phyloP scores from a whole-genome alignment of 2,888 invertebrate genomes.

The Invenusta paracnida region DNA sequence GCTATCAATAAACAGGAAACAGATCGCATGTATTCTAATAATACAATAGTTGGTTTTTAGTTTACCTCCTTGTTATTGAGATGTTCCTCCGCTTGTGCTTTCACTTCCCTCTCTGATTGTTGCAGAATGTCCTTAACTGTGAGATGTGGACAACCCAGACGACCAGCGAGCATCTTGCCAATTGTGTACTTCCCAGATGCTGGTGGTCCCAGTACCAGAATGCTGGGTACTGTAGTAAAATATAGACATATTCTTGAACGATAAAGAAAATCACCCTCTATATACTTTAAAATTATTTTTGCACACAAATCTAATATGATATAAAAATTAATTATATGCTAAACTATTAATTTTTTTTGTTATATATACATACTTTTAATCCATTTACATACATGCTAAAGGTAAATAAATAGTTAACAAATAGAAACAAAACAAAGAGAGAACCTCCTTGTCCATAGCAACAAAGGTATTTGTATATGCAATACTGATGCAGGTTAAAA shows the following conservation, averaged over 20 bases:
- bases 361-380: background rate
- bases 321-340: background rate
- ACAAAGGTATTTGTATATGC: too few species aligned
- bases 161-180: slow-evolving; percentile 54
- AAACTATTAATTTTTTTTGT: background rate
- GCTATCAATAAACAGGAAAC: background rate
- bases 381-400: too few species aligned
- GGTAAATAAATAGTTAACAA: too few species aligned
- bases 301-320: background rate
- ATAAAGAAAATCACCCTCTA: background rate
- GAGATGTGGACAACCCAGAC: slow-evolving; percentile 54
- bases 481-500: too few species aligned
- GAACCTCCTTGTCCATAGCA: too few species aligned
- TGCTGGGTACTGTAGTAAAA: slow-evolving; percentile 54
- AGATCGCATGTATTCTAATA: too few species aligned
- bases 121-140: slow-evolving; percentile 53
- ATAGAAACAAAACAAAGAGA: too few species aligned
- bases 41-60: background rate
- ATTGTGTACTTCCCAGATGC: slow-evolving; percentile 58
- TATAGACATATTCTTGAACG: background rate
- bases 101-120: slow-evolving; percentile 52
- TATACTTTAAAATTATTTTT: too few species aligned
- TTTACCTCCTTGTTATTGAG: slow-evolving; percentile 51
- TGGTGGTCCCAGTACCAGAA: slow-evolving; percentile 59
- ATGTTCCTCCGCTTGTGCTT: slow-evolving; percentile 47